Conservation (phyloP, 2,888 invertebrate genomes). For the Criorhina ranunculi region DNA sequence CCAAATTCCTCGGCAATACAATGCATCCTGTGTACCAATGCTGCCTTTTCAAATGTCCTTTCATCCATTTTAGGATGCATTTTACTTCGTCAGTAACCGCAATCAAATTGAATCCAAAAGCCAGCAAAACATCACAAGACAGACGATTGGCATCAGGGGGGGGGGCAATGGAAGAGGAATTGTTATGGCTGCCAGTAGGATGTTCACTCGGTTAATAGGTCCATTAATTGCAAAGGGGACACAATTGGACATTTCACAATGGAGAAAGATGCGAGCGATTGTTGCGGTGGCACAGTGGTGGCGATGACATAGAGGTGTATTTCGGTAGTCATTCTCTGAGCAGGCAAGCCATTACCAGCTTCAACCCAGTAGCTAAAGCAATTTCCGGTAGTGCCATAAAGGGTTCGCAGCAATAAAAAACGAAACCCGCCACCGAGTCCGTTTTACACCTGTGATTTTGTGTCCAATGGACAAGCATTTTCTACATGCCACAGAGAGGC, state of each 20-base stretch:
- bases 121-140: slow-evolving; percentile 48
- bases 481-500: slow-evolving; percentile 17
- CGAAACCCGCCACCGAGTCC: slow-evolving; percentile 28
- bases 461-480: slow-evolving; percentile 27
- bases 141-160: slow-evolving; percentile 16
- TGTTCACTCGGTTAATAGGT: slow-evolving; percentile 43
- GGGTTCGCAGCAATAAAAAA: slow-evolving; percentile 51
- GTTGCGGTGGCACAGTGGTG: slow-evolving; percentile 22
- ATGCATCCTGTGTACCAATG: slow-evolving; percentile 33
- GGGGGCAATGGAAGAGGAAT: neutral
- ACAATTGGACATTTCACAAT: slow-evolving; percentile 57
- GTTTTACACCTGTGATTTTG: slow-evolving; percentile 58
- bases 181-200: slow-evolving; percentile 50
- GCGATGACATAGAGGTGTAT: slow-evolving; percentile 31
- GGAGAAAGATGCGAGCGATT: slow-evolving; percentile 43
- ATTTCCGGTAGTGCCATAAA: slow-evolving; percentile 61
- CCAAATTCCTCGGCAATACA: slow-evolving; percentile 24
- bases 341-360: slow-evolving; percentile 27
- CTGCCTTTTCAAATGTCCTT: slow-evolving; percentile 51
- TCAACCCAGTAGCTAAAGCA: slow-evolving; percentile 37
- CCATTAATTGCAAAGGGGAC: slow-evolving; percentile 61
- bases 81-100: slow-evolving; percentile 62
- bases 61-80: slow-evolving; percentile 55
- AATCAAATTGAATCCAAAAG: slow-evolving; percentile 66
- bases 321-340: slow-evolving; percentile 20